Evolutionary conservation across 2,888 invertebrate genomes (phyloP), one percentile per base, ranked within the genome.

Genomic region (Strigamia crassipes): DNA sequence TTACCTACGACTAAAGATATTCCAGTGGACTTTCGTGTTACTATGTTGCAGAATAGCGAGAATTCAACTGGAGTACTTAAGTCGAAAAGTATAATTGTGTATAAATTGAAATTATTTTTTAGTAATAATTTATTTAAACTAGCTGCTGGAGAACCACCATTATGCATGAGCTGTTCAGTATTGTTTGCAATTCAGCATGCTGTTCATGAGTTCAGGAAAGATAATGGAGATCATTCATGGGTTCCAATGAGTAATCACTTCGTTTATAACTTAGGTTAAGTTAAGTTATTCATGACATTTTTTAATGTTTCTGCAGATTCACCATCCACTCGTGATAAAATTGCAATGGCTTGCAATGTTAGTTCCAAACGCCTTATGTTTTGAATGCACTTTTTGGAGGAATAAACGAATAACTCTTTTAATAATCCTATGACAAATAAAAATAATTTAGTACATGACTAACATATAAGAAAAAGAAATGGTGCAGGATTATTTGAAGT

Each of bases 91-190:
- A 13, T n/a, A n/a, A n/a, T n/a, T n/a, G n/a, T n/a, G n/a, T n/a
- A n/a, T n/a, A n/a, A n/a, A n/a, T n/a, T n/a, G n/a, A n/a, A n/a
- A n/a, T n/a, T n/a, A n/a, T n/a, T n/a, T 73, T 27, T 73, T 18
- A 27, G 3, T 73, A 73, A 73, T 73, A 8, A 31, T 18, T n/a
- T 73, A 18, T 27, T 73, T 73, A 31, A 27, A 34, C 13, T 73
- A 73, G 73, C 73, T 18, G 73, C 73, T 27, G 73, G 73, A 27
- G 73, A 73, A 18, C 73, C 73, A 12, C 73, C 73, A 13, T 73
- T 73, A 31, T 73, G 23, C 6, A 73, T 73, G 73, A 73, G 73
- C 21, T n/a, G 73, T 73, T 13, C 21, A 13, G 73, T 18, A 13
- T 73, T 73, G 73, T 51, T 51, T 51, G 51, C 51, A 13, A 9